phyloP scores from a whole-genome alignment of 1,140 invertebrate genomes.

The Teleogryllus occipitalis region DNA sequence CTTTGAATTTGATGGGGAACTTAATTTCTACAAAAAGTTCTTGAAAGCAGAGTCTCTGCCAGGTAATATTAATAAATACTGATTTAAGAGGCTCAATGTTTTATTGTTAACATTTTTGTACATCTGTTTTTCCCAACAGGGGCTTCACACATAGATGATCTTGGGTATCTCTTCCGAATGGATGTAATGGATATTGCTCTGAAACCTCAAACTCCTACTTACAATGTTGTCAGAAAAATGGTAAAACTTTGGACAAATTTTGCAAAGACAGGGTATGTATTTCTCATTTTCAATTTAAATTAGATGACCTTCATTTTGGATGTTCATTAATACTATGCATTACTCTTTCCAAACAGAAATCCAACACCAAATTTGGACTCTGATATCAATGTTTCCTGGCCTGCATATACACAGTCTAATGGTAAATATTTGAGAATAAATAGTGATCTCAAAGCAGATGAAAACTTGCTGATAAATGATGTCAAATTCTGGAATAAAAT shows the following conservation, averaged over 20 bases:
- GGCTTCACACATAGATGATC: background rate
- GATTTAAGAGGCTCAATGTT: background rate
- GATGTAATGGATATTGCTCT: background rate
- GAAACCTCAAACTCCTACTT: background rate
- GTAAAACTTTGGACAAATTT: slow-evolving; percentile 10
- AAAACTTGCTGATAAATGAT: background rate
- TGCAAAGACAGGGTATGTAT: slow-evolving; percentile 25
- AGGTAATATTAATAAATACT: background rate
- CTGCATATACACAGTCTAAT: background rate
- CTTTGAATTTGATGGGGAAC: background rate
- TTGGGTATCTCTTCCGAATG: background rate
- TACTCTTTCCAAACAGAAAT: background rate
- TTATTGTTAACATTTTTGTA: no score
- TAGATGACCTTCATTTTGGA: background rate
- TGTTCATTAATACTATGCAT: background rate
- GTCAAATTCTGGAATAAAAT: background rate
- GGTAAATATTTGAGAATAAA: background rate
- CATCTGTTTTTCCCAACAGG: background rate
- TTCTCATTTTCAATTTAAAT: background rate
- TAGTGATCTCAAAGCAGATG: background rate
- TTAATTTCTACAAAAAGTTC: background rate
- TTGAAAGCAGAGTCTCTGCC: background rate
- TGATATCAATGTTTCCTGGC: background rate
- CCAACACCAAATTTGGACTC: background rate
- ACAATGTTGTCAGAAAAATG: background rate